Conservation (phyloP, 2,888 invertebrate genomes). For the Ametastegia equiseti region DNA sequence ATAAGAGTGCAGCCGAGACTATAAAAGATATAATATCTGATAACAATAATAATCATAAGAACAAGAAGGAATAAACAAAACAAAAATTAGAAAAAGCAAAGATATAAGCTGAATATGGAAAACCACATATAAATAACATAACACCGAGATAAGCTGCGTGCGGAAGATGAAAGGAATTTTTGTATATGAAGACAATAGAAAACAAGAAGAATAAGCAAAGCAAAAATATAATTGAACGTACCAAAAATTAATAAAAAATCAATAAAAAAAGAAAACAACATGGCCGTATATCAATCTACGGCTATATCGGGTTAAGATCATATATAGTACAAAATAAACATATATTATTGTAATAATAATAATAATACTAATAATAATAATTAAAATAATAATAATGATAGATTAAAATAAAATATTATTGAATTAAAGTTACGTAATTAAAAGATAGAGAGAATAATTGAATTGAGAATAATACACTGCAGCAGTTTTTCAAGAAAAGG, state of each 20-base stretch:
- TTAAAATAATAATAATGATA: neutral
- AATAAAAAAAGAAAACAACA: too few relatives aligned
- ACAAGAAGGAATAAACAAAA: neutral
- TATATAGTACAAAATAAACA: constrained; percentile 76
- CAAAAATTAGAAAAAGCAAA: neutral
- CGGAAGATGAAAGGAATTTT: constrained; percentile 39
- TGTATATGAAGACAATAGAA: too few relatives aligned
- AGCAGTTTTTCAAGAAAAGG: too few relatives aligned
- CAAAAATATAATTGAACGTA: constrained; percentile 48
- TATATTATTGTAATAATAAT: constrained; percentile 69
- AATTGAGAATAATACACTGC: neutral
- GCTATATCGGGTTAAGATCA: constrained; percentile 73
- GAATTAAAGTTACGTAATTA: neutral
- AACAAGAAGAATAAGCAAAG: constrained; percentile 36
- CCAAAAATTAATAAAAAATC: too few relatives aligned
- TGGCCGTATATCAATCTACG: constrained; percentile 59
- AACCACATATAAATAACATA: constrained; percentile 39
- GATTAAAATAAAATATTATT: neutral
- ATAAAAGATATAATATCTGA: too few relatives aligned
- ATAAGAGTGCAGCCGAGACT: too few relatives aligned
- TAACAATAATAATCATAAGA: too few relatives aligned
- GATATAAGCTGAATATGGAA: neutral
- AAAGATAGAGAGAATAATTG: neutral
- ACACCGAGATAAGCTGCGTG: constrained; percentile 45
- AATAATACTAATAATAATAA: constrained; percentile 14